Evolutionary conservation across 2,797 vertebrate species (phyloP).

Genomic region (Trachurus trachurus): DNA sequence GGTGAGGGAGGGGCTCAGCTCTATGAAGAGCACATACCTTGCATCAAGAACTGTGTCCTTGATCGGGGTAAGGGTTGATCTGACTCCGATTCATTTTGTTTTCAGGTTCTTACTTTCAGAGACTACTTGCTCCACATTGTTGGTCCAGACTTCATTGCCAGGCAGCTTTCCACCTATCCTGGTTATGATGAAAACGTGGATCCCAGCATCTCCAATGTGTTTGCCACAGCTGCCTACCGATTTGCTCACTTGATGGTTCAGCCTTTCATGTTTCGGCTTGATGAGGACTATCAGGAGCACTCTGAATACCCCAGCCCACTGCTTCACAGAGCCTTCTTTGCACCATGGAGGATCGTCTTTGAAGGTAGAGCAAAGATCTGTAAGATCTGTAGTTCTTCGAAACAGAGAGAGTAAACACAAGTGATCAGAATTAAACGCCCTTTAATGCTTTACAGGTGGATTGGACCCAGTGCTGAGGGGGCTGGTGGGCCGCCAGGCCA

Average conservation of each 20-base stretch:
- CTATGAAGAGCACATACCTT: not conserved
- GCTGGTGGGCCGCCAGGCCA: conserved; percentile 74
- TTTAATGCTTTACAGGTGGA: conserved; percentile 73
- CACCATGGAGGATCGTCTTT: conserved; percentile 86
- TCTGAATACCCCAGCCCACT: conserved; percentile 56
- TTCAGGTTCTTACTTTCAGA: conserved; percentile 83
- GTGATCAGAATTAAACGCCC: not conserved
- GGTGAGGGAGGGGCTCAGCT: conserved; percentile 74
- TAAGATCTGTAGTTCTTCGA: not conserved
- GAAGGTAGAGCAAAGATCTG: conserved; percentile 81
- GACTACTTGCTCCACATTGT: conserved; percentile 89
- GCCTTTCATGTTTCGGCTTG: conserved; percentile 84
- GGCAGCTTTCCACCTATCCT: conserved; percentile 79
- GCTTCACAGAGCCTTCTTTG: conserved; percentile 84
- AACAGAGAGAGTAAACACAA: not conserved
- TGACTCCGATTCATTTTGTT: conserved; percentile 1
- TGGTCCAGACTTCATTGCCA: conserved; percentile 72
- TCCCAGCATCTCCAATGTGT: conserved; percentile 88
- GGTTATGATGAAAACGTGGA: conserved; percentile 86
- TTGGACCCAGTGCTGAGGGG: conserved; percentile 84
- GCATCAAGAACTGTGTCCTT: too few relatives aligned
- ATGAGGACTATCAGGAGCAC: conserved; percentile 78
- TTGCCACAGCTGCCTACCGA: conserved; percentile 89
- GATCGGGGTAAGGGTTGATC: too few relatives aligned
- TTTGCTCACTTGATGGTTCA: conserved; percentile 90